Evolutionary conservation across 30 jellyfish, hydroid and myxozoan species (phyloP).

Genomic region (Nemopilema nomurai): DNA sequence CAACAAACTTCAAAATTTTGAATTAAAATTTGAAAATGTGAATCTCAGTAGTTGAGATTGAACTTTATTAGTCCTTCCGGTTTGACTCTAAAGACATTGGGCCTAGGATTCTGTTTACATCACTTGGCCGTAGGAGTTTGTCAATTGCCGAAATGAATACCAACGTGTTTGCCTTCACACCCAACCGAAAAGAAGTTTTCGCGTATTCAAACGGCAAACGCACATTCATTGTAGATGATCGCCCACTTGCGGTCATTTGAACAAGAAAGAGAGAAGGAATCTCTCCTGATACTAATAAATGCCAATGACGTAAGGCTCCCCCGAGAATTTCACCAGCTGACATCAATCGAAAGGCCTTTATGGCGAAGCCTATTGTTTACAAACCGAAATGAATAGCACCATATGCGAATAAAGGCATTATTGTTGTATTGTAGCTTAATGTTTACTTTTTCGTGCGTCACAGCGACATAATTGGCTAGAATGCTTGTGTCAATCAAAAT

Average conservation of each 20-base stretch:
- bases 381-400: conserved; percentile 9
- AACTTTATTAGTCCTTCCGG: no score
- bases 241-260: neutral
- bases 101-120: no score
- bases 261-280: neutral
- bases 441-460: conserved; percentile 11
- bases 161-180: no score
- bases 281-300: neutral
- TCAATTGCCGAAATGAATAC: no score
- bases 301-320: conserved; percentile 17
- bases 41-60: no score
- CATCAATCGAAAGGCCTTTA: neutral
- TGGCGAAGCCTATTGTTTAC: neutral
- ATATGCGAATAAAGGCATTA: conserved; percentile 7
- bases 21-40: no score
- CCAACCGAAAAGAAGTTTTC: no score
- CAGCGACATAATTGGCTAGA: conserved; percentile 26
- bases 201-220: no score
- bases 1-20: no score
- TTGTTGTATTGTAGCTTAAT: conserved; percentile 1
- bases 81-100: no score
- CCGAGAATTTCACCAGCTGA: neutral
- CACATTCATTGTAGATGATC: neutral
- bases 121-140: no score
- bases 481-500: conserved; percentile 13